Percentiles rank a stretch among this genome's conserved stretches.
These are phyloP conservation scores for Pitta sordida DNA, from an alignment of 2,113 vertebrate genomes.

Conservation along the genomic window DNA sequence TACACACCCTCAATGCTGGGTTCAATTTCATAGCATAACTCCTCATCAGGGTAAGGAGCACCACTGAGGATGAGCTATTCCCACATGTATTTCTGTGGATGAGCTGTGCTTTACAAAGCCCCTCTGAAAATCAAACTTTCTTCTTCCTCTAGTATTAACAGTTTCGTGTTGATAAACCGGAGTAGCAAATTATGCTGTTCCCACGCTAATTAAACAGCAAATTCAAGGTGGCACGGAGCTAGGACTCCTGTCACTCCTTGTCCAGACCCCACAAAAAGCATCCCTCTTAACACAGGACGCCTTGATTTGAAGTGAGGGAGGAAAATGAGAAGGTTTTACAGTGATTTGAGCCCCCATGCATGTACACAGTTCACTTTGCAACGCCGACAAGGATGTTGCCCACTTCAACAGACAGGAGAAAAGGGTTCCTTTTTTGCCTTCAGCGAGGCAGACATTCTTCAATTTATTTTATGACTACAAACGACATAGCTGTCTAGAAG, in stretches of 20 bases:
- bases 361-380: background rate
- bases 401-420: fast-evolving
- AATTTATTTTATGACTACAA: conserved; percentile 5
- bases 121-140: background rate
- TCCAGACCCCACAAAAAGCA: background rate
- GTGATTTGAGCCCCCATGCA: background rate
- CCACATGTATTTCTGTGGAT: background rate
- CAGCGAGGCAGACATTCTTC: background rate
- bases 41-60: background rate
- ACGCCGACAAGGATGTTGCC: background rate
- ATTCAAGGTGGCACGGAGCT: background rate
- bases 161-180: background rate
- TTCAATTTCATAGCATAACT: background rate
- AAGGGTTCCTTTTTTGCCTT: background rate
- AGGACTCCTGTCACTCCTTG: background rate
- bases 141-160: background rate
- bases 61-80: background rate
- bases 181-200: background rate
- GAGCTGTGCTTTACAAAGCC: background rate
- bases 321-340: background rate
- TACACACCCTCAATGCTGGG: background rate
- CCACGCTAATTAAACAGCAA: background rate
- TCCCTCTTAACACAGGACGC: background rate
- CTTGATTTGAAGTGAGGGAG: background rate
- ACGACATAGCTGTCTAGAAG: conserved; percentile 35